Evolutionary conservation across 2,113 vertebrate genomes (phyloP).

Genomic region (Calonectris borealis): DNA sequence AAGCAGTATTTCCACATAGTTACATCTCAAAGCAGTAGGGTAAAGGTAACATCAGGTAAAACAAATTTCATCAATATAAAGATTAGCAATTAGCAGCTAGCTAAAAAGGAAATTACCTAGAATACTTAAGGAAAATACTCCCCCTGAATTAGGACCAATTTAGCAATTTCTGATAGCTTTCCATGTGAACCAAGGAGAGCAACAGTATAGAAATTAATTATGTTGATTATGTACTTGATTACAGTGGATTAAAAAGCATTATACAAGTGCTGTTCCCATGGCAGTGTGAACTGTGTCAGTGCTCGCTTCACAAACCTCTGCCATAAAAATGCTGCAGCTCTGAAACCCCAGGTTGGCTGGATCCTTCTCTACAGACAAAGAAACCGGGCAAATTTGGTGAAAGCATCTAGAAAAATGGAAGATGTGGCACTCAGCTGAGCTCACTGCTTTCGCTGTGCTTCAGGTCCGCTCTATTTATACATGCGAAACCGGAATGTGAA

Average conservation of each 20-base stretch:
- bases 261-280: neutral
- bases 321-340: neutral
- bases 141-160: neutral
- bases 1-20: neutral
- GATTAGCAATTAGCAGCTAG: slow-evolving; percentile 23
- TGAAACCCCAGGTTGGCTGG: neutral
- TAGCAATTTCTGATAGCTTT: neutral
- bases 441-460: neutral
- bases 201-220: slow-evolving; percentile 33
- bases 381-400: rapidly evolving
- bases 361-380: neutral
- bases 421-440: neutral
- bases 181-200: neutral
- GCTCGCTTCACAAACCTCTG: neutral
- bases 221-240: slow-evolving; percentile 23
- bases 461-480: neutral
- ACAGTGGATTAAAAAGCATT: neutral
- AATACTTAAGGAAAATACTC: slow-evolving; percentile 26
- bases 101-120: neutral
- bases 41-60: slow-evolving; percentile 1
- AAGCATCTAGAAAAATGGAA: neutral
- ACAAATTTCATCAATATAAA: neutral
- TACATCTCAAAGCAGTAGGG: neutral
- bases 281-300: neutral
- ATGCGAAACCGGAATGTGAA: neutral